Evolutionary conservation across 2,113 vertebrate genomes (phyloP), one percentile per base, ranked within the genome.

Genomic region (Ariopsis seemanni): DNA sequence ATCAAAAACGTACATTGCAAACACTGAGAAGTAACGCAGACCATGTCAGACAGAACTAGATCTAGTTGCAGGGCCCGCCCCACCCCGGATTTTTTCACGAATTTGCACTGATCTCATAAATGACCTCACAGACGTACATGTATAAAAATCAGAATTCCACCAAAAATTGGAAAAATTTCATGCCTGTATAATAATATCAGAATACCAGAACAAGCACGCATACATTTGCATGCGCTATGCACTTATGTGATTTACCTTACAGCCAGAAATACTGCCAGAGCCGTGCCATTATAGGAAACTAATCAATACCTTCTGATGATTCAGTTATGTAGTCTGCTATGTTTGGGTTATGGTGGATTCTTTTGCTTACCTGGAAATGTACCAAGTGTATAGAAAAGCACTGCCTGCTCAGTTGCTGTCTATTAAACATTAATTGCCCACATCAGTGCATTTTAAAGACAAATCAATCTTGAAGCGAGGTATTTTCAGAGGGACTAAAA

Each of bases 401-500:
- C 25, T 20, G 62, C 42, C 82, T 86, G 78, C 57, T 75, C 84
- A 52, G 57, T 72, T 65, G 89, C 25, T 85, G 71, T 34, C 84
- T 53, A 80, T 86, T 86, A 88, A 90, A 86, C 53, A 80, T 74
- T 83, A 83, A 86, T 88, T 71, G 78, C 27, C 82, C 25, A 69
- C 55, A 55, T 86, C 72, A 27, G 72, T 83, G 71, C 25, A 60
- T 77, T 90, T 91, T 88, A 92, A 90, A 93, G 88, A 93, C 91
- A 91, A 91, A 93, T 90, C 87, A 90, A 89, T 91, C 89, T 75
- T 83, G 86, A 92, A 57, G 67, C 57, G 10, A 63, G 58, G 22
- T 86, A 63, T 88, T 88, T 89, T 93, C 91, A 91, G 92, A 30
- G n/a, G 57, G 69, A 42, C 75, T 81, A 90, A 93, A 91, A 92